Evolutionary conservation across 2,888 invertebrate genomes (phyloP), one percentile per base, ranked within the genome.

Genomic region (Cryptocheilus praepositus): DNA sequence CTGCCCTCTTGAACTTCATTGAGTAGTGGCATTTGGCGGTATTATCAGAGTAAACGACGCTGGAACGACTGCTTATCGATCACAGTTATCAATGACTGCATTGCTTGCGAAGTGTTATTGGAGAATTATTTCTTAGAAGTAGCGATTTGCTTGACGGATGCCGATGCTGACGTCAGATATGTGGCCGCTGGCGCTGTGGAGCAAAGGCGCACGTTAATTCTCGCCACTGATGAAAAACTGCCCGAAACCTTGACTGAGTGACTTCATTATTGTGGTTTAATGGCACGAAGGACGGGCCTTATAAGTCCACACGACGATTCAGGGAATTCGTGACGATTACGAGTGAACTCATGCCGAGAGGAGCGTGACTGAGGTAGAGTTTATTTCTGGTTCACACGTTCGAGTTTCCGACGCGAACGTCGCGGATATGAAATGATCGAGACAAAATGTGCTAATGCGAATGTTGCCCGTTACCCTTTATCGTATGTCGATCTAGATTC

Each of bases 211-310:
- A 57, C 61, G 67, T 64, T 25, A 64, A 72, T 71, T 73, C 58
- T 43, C 54, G 44, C 19, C 49, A 36, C 45, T 49, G 69, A 65
- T 72, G 70, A 73, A 81, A 36, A 80, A 83, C 72, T 71, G 74
- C 64, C 71, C 70, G 76, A 79, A 83, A 82, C 83, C 83, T 83
- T 83, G 83, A 81, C 79, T 76, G 80, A 80, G 81, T 82, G 80
- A 83, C 79, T 82, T 80, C 79, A 81, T 84, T 84, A 83, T 80
- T 79, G 72, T 67, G 74, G 79, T 73, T 79, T 70, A 79, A 80
- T 70, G 54, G 72, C 80, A 68, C 78, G 76, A 82, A 78, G 80
- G 78, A 73, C 80, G 74, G 58, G 55, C 80, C 81, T 65, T 82
- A 80, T 78, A 83, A 67, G 83, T 78, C 55, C 57, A 63, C 68